Percentiles rank a stretch among this genome's conserved stretches.
Conservation (phyloP, 2,797 vertebrate genomes). For the Sebastolobus alascanus region DNA sequence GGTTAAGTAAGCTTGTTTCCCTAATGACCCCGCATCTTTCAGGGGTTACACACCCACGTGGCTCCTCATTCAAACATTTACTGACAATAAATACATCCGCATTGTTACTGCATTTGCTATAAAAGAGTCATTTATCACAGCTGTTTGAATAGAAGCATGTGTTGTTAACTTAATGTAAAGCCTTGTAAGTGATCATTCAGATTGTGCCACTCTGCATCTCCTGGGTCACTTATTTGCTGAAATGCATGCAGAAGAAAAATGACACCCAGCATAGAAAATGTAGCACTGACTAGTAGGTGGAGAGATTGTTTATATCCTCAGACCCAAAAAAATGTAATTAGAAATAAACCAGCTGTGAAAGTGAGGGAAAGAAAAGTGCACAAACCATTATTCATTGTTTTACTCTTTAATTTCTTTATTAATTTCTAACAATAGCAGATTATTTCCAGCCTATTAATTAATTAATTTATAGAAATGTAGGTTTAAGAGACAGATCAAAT, state of each 20-base stretch:
- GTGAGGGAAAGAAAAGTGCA: background rate
- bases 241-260: slow-evolving; percentile 46
- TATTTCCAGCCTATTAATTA: background rate
- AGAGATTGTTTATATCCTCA: slow-evolving; percentile 33
- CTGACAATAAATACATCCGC: slow-evolving; percentile 49
- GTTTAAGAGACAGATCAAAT: slow-evolving; percentile 12
- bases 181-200: slow-evolving; percentile 60
- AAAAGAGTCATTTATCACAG: slow-evolving; percentile 46
- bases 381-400: slow-evolving; percentile 14
- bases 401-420: slow-evolving; percentile 26
- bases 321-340: slow-evolving; percentile 10
- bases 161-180: slow-evolving; percentile 55
- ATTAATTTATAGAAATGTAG: background rate
- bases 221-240: slow-evolving; percentile 42
- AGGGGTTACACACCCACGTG: slow-evolving; percentile 72
- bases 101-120: slow-evolving; percentile 32
- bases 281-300: slow-evolving; percentile 8
- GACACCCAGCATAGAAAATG: slow-evolving; percentile 25
- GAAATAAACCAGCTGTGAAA: slow-evolving; percentile 50
- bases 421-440: background rate
- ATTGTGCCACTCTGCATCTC: slow-evolving; percentile 62
- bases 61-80: slow-evolving; percentile 62
- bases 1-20: slow-evolving; percentile 84
- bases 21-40: slow-evolving; percentile 83
- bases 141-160: slow-evolving; percentile 46